Evolutionary conservation across 2,797 vertebrate genomes (phyloP), one percentile per base, ranked within the genome.

Genomic region (Gastrophryne carolinensis): DNA sequence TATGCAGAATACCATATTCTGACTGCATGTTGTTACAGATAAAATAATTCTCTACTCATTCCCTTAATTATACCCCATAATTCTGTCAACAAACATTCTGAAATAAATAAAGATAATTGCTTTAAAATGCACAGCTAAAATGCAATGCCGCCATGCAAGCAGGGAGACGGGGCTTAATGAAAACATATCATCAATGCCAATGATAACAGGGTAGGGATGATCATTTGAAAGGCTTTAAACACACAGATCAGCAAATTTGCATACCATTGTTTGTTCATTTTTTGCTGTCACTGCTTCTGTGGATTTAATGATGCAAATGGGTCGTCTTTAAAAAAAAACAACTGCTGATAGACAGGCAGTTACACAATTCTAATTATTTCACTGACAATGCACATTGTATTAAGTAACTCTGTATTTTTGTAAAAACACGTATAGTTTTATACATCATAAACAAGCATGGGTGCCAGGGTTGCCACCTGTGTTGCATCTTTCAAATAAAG

Each of bases 11-110:
- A 29, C 34, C 52, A 54, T 69, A 69, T 23, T 10, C 10, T 69
- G 34, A 70, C 58, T 57, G 62, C 54, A 30, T 44, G 67, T 47
- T 70, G 26, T 30, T 56, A 69, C 34, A 8, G 3, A 56, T 2
- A 6, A 56, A 49, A 80, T 23, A 73, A 7, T 52, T n/a, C 23
- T 69, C 67, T 5, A 27, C 26, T 5, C 4, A 3, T 50, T 65
- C 1, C 41, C n/a, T 12, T 13, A 52, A 27, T 75, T 80, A 29
- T 3, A 37, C 52, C 73, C 9, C 34, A 52, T 67, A 21, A 54
- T 81, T 78, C 53, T 47, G n/a, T 64, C 71, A 65, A 27, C 71
- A 73, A 73, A 47, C 17, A 39, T 65, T 78, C 67, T 57, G 29
- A 27, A 29, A 71, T 12, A 66, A 60, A 21, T 73, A 50, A 60